Evolutionary conservation across 2,888 invertebrate species (phyloP).

Genomic region (Macrophya alboannulata): DNA sequence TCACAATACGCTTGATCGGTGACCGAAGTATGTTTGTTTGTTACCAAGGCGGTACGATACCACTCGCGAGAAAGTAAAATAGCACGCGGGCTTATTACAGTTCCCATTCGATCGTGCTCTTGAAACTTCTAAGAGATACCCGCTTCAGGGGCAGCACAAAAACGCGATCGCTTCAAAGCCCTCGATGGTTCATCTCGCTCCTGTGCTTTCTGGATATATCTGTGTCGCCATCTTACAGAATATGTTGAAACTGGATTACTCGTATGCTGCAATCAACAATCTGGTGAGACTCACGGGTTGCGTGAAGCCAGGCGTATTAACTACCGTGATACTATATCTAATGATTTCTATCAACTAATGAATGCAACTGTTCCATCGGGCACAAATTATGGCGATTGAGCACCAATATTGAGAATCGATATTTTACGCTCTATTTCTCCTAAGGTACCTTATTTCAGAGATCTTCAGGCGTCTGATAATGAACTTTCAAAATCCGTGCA

Average conservation of each 20-base stretch:
- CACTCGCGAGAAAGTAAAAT: not conserved
- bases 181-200: not conserved
- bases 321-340: not conserved
- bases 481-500: not conserved
- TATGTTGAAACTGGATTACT: not conserved
- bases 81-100: not conserved
- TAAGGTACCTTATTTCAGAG: no score
- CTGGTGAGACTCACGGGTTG: not conserved
- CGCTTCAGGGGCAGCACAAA: not conserved
- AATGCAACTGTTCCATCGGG: not conserved
- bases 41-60: not conserved
- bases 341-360: not conserved
- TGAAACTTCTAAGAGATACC: not conserved
- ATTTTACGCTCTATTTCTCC: not conserved
- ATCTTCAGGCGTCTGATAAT: not conserved
- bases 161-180: not conserved
- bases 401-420: not conserved
- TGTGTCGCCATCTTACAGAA: not conserved
- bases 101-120: not conserved
- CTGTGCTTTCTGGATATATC: not conserved
- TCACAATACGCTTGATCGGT: not conserved
- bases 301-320: not conserved
- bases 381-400: not conserved
- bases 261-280: not conserved
- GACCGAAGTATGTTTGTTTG: not conserved